Evolutionary conservation across 2,113 vertebrate species (phyloP), one percentile per base, ranked within the genome.

Genomic region (Heptranchias perlo): DNA sequence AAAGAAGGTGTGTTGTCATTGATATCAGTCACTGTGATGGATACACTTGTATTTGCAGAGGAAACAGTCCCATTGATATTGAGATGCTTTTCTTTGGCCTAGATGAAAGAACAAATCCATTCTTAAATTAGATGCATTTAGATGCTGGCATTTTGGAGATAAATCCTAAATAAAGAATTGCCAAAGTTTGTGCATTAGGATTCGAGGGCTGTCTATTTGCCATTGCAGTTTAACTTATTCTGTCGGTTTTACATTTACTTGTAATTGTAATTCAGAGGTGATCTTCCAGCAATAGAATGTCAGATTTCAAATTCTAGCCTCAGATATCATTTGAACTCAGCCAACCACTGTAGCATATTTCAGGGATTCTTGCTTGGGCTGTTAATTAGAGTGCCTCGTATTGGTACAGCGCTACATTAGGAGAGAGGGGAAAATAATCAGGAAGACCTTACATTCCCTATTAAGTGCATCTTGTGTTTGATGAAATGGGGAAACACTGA

Each of bases 1-100:
- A 99, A 99, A 73, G 97, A 28, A 0, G 99, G 99, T 14, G 67
- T 95, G 96, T 99, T 98, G 97, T 99, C 99, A 61, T 99, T 99
- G 87, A 98, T 1, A 1, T 99, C 99, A 0, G 96, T 73, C 96
- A 99, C 98, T 6, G 16, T 95, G 96, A 99, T 96, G 0, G 96
- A 96, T 69, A 99, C 98, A 47, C 87, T 65, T 0, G 97, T 97
- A 87, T 47, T 97, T 23, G 96, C 92, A 44, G 96, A 58, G 67
- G 98, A 97, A 67, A 89, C 5, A 0, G 96, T 67, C 47, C 96
- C 96, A 0, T 98, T 0, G 96, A 97, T 97, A 92, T 98, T 96
- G 31, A 0, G 21, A 0, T 97, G 0, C 13, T 0, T 7, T 97
- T 98, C 98, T 0, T 31, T 96, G 1, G 98, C 98, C 98, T 98